Conservation (phyloP, 2,113 vertebrate genomes). For the Myxocyprinus asiaticus region DNA sequence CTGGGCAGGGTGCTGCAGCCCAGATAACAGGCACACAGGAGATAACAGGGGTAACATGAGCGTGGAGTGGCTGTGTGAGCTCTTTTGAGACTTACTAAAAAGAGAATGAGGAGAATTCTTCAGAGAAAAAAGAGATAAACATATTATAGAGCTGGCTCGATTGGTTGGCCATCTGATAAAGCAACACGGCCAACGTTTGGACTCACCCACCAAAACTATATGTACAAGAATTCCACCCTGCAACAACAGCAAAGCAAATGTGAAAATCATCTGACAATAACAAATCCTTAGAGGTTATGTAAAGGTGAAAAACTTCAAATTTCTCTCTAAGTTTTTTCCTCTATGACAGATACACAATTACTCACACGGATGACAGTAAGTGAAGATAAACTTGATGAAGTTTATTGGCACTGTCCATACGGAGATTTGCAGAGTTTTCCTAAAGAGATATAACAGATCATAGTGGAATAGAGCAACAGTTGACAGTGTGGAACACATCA, state of each 20-base stretch:
- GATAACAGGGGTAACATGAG: constrained; percentile 38
- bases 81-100: constrained; percentile 32
- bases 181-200: constrained; percentile 7
- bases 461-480: too few species aligned
- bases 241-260: not conserved
- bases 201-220: not conserved
- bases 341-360: too few species aligned
- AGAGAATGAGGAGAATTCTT: constrained; percentile 38
- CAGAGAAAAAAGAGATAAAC: constrained; percentile 38
- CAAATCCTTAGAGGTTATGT: constrained; percentile 6
- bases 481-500: too few species aligned
- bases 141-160: constrained; percentile 40
- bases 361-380: not conserved
- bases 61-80: not conserved
- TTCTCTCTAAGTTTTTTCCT: too few species aligned
- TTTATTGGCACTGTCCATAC: not conserved
- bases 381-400: not conserved
- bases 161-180: constrained; percentile 28
- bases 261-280: not conserved
- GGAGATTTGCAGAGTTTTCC: too few species aligned
- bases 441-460: too few species aligned
- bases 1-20: constrained; percentile 33
- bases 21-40: constrained; percentile 38
- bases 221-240: constrained; percentile 30
- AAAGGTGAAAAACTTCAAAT: not conserved